Evolutionary conservation across 2,797 vertebrate genomes (phyloP), one percentile per base, ranked within the genome.

Genomic region (Melanotaenia maccullochi): DNA sequence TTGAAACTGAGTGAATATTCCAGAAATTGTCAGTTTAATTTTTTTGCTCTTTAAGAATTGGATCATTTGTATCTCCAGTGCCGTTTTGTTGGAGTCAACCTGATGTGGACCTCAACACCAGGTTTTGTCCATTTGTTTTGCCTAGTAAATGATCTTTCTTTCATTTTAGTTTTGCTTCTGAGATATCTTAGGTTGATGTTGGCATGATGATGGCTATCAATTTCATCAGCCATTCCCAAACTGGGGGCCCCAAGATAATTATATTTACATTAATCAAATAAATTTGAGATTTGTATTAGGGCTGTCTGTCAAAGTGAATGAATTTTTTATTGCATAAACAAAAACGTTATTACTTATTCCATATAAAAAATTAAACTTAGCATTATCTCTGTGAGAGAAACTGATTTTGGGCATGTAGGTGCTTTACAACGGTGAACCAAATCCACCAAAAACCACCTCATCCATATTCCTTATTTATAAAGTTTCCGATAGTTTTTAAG

Each of bases 31-130:
- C 25, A 5, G 8, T 7, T 24, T 35, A 25, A 33, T 62, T 36
- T 62, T 72, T 60, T 20, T 40, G 36, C 44, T 42, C 32, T 14
- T 47, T 73, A 40, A 44, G 51, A 75, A 60, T 38, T 18, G 38
- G 4, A 65, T 84, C 36, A 75, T 80, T 79, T 71, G 66, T 75
- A 67, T 70, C 24, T 59, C 69, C 33, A 30, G 65, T 78, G 57
- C 61, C 62, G 69, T 64, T 72, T 47, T 75, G 65, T 80, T 62
- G 68, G 78, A 72, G 70, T 78, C 57, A 51, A 51, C 67, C 61
- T 24, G 5, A 69, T 69, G 57, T 78, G 44, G 51, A 73, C 60
- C 36, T 70, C 28, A 24, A 44, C 30, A 59, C 71, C 28, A 30
- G 28, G 65, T 68, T 12, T 61, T 58, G 44, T n/a, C 14, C 38